phyloP scores from a whole-genome alignment of 2,113 vertebrate genomes.

The Phrynocephalus versicolor region DNA sequence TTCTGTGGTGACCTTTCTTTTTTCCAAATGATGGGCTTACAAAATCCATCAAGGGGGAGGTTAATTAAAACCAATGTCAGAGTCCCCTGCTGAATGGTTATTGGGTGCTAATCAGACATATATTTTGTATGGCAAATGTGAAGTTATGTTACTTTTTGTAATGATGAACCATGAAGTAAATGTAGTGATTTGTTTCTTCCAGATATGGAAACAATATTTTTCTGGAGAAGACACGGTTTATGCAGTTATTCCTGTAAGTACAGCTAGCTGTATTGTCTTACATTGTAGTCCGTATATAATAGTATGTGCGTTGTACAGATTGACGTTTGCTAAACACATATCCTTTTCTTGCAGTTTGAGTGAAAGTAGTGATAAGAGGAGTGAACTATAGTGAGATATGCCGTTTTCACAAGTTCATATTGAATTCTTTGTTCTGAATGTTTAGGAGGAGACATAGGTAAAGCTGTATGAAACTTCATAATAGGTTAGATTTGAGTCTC shows the following conservation, averaged over 20 bases:
- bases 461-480: too few species aligned
- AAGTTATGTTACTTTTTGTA: not conserved
- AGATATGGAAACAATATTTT: slow-evolving; percentile 95
- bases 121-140: not conserved
- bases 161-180: slow-evolving; percentile 10
- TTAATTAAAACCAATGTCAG: not conserved
- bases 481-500: too few species aligned
- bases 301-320: slow-evolving; percentile 9
- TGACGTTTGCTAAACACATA: not conserved
- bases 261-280: not conserved
- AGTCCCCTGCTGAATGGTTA: not conserved
- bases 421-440: too few species aligned
- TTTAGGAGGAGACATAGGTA: too few species aligned
- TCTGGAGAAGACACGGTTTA: slow-evolving; percentile 89
- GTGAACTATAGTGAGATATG: too few species aligned
- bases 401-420: too few species aligned
- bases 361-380: not conserved
- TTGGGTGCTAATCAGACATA: not conserved
- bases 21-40: not conserved
- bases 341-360: not conserved
- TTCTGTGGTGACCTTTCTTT: not conserved
- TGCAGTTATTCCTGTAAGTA: slow-evolving; percentile 94
- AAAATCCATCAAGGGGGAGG: not conserved
- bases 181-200: slow-evolving; percentile 55
- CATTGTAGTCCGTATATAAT: not conserved